Percentiles rank a stretch among this genome's conserved stretches.
Conservation (phyloP, 2,888 invertebrate species). For the Erebia aethiops region DNA sequence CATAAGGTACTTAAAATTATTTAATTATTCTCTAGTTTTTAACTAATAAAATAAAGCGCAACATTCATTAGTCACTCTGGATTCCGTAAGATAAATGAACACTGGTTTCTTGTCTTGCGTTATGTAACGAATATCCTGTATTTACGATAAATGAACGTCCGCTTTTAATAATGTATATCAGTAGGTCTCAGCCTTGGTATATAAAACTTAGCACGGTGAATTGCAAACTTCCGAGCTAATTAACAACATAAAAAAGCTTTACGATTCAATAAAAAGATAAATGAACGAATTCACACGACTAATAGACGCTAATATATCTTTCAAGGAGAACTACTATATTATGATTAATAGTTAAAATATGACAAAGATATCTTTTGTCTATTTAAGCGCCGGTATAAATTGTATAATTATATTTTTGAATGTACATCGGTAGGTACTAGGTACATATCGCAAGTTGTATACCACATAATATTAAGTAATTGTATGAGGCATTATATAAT, state of each 20-base stretch:
- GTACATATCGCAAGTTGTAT: no score
- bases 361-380: conserved; percentile 15
- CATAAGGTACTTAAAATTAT: no score
- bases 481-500: no score
- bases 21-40: no score
- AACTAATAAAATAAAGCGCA: no score
- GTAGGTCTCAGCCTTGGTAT: conserved; percentile 22
- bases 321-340: conserved; percentile 33
- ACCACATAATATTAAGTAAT: no score
- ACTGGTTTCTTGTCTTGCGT: not conserved
- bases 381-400: not conserved
- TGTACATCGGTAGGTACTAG: no score
- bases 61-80: not conserved
- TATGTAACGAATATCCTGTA: conserved; percentile 10
- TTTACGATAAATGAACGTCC: conserved; percentile 13
- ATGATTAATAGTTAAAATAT: conserved; percentile 32
- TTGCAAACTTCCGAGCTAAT: conserved; percentile 26
- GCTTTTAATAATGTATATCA: conserved; percentile 14
- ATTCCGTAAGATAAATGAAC: not conserved
- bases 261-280: conserved; percentile 26
- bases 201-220: conserved; percentile 21
- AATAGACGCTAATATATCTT: conserved; percentile 28
- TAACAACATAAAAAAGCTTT: conserved; percentile 18
- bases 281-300: conserved; percentile 34
- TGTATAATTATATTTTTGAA: not conserved